A percentile compares a stretch with the other conserved stretches of the same genome.
These are phyloP conservation scores for Menura novaehollandiae DNA, from an alignment of 2,113 vertebrate species.

Conservation along the genomic window DNA sequence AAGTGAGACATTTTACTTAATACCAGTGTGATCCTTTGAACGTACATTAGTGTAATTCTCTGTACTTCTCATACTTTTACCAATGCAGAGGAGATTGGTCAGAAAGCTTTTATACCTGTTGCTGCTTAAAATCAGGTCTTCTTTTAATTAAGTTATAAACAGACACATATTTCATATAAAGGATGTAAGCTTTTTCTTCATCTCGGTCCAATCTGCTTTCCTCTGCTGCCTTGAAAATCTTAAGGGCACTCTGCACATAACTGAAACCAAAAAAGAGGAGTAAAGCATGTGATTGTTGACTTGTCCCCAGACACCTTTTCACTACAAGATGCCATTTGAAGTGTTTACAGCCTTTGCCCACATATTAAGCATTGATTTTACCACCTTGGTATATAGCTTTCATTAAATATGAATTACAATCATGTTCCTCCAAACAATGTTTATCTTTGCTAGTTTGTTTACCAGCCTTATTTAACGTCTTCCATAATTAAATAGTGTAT, in stretches of 20 bases:
- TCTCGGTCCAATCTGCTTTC: slow-evolving; percentile 91
- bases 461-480: neutral
- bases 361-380: neutral
- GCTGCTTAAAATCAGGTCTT: slow-evolving; percentile 92
- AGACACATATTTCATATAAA: slow-evolving; percentile 96
- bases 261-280: slow-evolving; percentile 64
- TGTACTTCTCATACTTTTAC: neutral
- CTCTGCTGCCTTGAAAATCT: slow-evolving; percentile 95
- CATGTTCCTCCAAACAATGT: neutral
- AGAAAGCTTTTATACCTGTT: slow-evolving; percentile 79
- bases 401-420: neutral
- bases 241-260: slow-evolving; percentile 92
- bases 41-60: neutral
- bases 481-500: neutral
- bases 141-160: slow-evolving; percentile 94
- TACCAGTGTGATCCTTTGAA: neutral
- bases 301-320: neutral
- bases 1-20: neutral
- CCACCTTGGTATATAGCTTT: neutral
- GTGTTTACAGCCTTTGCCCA: neutral
- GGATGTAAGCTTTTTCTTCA: slow-evolving; percentile 94
- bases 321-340: neutral
- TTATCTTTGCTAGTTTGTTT: neutral
- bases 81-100: neutral
- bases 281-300: neutral